phyloP scores from a whole-genome alignment of 2,888 invertebrate genomes.

The Trichopoda pennipes region DNA sequence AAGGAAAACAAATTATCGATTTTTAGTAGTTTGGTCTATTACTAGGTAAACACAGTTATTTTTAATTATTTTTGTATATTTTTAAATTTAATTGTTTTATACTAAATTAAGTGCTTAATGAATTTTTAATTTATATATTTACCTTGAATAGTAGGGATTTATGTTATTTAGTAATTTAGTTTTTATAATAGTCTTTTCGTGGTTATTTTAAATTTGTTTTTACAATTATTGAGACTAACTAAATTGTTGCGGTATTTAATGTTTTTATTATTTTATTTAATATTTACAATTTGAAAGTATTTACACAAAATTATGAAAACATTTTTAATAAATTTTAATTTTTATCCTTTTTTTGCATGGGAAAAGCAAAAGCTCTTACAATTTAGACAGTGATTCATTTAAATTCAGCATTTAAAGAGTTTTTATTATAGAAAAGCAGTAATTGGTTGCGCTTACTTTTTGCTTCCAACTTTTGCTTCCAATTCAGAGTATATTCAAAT shows the following conservation, averaged over 20 bases:
- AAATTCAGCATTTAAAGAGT: conserved; percentile 7
- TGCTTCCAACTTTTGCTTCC: too few species aligned
- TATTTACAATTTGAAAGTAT: conserved; percentile 38
- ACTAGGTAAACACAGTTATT: conserved; percentile 60
- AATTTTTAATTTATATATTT: conserved; percentile 4
- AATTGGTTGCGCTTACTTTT: conserved; percentile 1
- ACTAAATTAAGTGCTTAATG: conserved; percentile 25
- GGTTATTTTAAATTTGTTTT: conserved; percentile 25
- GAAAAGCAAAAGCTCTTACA: conserved; percentile 50
- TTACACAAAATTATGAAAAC: conserved; percentile 8
- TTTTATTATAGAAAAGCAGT: not conserved
- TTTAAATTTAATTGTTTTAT: conserved; percentile 7
- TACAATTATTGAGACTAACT: conserved; percentile 60
- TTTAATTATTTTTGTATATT: conserved; percentile 8
- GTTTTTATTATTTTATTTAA: not conserved
- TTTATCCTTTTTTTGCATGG: conserved; percentile 9
- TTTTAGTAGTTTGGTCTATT: conserved; percentile 50
- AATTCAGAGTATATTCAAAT: not conserved
- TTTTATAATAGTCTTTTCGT: conserved; percentile 62
- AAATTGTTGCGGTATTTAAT: conserved; percentile 22
- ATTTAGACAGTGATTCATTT: conserved; percentile 28
- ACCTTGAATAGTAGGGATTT: not conserved
- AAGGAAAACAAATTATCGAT: not conserved
- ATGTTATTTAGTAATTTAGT: conserved; percentile 5
- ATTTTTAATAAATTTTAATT: conserved; percentile 5